Evolutionary conservation across 2,888 invertebrate species (phyloP), one percentile per base, ranked within the genome.

Genomic region (Drosophila borealis): DNA sequence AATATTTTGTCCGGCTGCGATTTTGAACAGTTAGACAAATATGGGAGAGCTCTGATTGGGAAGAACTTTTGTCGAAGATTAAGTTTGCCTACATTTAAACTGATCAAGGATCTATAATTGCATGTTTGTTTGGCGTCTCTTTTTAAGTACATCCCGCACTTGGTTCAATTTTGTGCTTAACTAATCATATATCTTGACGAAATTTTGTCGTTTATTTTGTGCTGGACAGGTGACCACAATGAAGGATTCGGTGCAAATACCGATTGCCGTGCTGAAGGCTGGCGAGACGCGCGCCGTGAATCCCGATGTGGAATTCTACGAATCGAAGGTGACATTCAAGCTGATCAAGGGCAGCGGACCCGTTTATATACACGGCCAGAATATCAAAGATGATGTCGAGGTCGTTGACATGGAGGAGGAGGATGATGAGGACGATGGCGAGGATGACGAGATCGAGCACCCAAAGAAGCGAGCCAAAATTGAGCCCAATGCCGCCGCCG

Each of bases 291-390:
- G 95, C 87, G 96, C 96, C 87, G 95, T 95, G 71, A 95, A 96
- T 91, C 94, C 97, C 65, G 97, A 97, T 92, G 94, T 97, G 74
- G 96, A 96, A 90, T 97, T 97, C 92, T 96, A 96, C 9, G 97
- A 97, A 92, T 96, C 96, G 53, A 97, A 97, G 55, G 96, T 97
- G 75, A 96, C 96, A 74, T 97, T 97, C 91, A 95, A 95, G 84
- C 94, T 97, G 68, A 94, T 95, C 76, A 95, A 95, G 93, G 96
- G 96, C 59, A 94, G 93, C 75, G 97, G 97, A 3, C 97, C 97
- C 25, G 96, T 97, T 75, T 96, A 97, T 89, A 94, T 97, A 92
- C 96, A 96, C 85, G 97, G 97, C 13, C 96, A 97, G 90, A 96
- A 96, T 92, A 93, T 97, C 83, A 96, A 96, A 82, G 96, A 96